Conservation (phyloP, 2,113 vertebrate genomes). For the Rhabdomys dilectus region DNA sequence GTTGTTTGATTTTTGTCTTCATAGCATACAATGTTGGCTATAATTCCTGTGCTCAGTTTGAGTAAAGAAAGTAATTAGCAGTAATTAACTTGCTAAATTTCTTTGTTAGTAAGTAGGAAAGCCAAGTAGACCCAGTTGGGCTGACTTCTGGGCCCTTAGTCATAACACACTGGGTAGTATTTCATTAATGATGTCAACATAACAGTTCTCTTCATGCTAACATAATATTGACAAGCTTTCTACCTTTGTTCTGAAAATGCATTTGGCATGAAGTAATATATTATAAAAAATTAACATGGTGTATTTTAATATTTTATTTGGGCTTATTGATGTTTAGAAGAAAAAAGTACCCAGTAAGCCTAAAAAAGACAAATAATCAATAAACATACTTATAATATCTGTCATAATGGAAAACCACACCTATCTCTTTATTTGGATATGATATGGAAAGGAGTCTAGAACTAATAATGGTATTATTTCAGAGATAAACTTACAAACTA, state of each 20-base stretch:
- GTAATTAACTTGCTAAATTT: background rate
- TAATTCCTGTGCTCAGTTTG: background rate
- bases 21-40: background rate
- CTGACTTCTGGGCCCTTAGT: background rate
- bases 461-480: conserved; percentile 14
- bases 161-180: background rate
- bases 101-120: background rate
- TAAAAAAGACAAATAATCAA: conserved; percentile 66
- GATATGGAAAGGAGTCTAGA: conserved; percentile 45
- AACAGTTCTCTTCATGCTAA: background rate
- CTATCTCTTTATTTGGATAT: conserved; percentile 55
- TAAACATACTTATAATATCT: conserved; percentile 55
- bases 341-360: conserved; percentile 62
- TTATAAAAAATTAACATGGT: conserved; percentile 72
- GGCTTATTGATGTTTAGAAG: conserved; percentile 70
- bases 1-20: background rate
- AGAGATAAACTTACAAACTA: conserved; percentile 26
- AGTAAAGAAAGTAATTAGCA: background rate
- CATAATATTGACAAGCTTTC: background rate
- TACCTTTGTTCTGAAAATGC: conserved; percentile 50
- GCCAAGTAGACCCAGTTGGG: background rate
- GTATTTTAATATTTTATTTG: conserved; percentile 73
- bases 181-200: background rate
- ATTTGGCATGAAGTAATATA: conserved; percentile 59
- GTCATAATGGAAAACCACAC: conserved; percentile 41